Evolutionary conservation across 2,113 vertebrate species (phyloP).

Genomic region (Sinosuthora webbiana): DNA sequence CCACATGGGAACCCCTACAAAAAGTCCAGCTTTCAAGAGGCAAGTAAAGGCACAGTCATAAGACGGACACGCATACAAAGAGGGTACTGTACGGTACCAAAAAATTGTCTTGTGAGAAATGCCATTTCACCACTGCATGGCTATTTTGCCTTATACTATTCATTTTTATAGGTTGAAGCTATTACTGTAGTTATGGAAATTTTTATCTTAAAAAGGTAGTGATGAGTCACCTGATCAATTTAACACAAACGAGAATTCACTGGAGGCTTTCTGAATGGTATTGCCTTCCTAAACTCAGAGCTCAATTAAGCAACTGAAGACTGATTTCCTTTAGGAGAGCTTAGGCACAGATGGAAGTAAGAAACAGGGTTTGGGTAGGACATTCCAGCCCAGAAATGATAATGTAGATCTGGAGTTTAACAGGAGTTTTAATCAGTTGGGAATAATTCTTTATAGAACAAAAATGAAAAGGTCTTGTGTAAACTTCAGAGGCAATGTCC

Average conservation of each 20-base stretch:
- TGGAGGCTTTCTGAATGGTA: slow-evolving; percentile 4
- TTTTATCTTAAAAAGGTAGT: slow-evolving; percentile 6
- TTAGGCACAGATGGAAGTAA: neutral
- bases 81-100: neutral
- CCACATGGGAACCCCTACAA: neutral
- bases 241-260: slow-evolving; percentile 7
- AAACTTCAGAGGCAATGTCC: neutral
- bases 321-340: slow-evolving; percentile 5
- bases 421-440: neutral
- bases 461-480: neutral
- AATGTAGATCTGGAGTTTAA: neutral
- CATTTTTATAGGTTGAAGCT: neutral
- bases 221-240: slow-evolving; percentile 34
- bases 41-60: neutral
- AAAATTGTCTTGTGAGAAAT: neutral
- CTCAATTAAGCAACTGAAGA: slow-evolving; percentile 21
- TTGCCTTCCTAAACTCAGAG: slow-evolving; percentile 23
- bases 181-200: neutral
- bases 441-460: neutral
- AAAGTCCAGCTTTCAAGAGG: neutral
- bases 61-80: neutral
- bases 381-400: neutral
- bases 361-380: neutral
- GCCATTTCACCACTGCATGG: neutral
- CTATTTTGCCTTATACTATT: neutral